These are phyloP conservation scores for Psittacus erithacus DNA, from an alignment of 2,113 vertebrate species.

Conservation along the genomic window DNA sequence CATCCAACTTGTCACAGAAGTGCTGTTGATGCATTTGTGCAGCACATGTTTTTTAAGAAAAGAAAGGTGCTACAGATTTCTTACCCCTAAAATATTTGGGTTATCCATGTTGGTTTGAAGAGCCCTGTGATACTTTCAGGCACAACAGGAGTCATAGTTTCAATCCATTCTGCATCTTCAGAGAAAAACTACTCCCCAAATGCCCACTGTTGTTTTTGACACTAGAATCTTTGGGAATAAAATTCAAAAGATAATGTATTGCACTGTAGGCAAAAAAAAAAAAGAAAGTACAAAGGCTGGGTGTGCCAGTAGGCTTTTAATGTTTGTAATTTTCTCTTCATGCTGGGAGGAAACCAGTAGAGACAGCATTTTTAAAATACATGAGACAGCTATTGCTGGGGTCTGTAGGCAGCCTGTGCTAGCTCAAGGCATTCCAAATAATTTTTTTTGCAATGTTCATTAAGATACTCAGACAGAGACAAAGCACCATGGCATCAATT, in stretches of 20 bases:
- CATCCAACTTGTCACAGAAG: not conserved
- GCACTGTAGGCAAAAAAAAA: not conserved
- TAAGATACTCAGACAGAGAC: not conserved
- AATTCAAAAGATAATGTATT: not conserved
- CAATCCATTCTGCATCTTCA: not conserved
- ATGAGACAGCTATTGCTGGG: not conserved
- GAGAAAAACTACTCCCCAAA: not conserved
- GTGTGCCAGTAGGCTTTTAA: conserved; percentile 7
- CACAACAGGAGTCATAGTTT: not conserved
- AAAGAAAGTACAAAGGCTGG: not conserved
- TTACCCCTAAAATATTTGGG: not conserved
- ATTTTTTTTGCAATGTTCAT: conserved; percentile 7
- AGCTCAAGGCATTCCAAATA: conserved; percentile 23
- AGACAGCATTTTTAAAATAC: conserved; percentile 7
- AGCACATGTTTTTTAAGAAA: not conserved
- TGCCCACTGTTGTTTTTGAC: not conserved
- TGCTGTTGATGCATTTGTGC: not conserved
- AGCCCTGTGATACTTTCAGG: not conserved
- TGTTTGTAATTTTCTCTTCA: conserved; percentile 16
- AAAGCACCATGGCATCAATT: not conserved
- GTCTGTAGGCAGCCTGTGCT: not conserved
- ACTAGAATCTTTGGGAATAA: not conserved
- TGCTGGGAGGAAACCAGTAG: conserved; percentile 18
- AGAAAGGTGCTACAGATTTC: not conserved
- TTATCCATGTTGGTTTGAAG: not conserved